Percentiles rank a stretch among this genome's conserved stretches.
Conservation (phyloP, 2,888 invertebrate species). For the Lampropteryx suffumata region DNA sequence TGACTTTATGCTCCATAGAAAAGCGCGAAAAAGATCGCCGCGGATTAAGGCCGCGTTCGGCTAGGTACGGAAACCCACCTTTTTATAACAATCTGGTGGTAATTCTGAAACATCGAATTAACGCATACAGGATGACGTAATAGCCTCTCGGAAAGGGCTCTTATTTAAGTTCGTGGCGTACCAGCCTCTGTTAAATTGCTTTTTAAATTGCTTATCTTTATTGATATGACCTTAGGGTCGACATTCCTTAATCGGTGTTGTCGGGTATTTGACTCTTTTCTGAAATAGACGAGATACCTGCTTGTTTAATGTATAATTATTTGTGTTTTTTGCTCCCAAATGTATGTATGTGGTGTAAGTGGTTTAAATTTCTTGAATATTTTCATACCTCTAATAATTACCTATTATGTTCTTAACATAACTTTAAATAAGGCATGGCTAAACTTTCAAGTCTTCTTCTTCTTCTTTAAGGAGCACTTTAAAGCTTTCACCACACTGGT, state of each 20-base stretch:
- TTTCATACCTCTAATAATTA: no score
- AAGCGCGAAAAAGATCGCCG: no score
- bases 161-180: conserved; percentile 34
- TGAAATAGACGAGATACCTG: conserved; percentile 1
- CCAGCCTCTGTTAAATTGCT: conserved; percentile 29
- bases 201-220: conserved; percentile 35
- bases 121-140: conserved; percentile 42
- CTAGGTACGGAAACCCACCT: background rate
- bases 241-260: conserved; percentile 18
- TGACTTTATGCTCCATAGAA: no score
- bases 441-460: no score
- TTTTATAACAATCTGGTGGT: background rate
- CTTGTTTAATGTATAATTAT: background rate
- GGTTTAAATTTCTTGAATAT: no score
- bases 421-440: no score
- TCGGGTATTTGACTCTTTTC: background rate
- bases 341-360: no score
- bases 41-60: no score
- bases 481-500: no score
- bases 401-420: no score
- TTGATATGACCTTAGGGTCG: conserved; percentile 23
- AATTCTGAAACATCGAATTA: conserved; percentile 50
- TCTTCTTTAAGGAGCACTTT: no score
- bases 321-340: conserved; percentile 2
- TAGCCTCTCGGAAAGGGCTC: conserved; percentile 9